Evolutionary conservation across 2,888 invertebrate genomes (phyloP), one percentile per base, ranked within the genome.

Genomic region (Polydrusus tereticollis): DNA sequence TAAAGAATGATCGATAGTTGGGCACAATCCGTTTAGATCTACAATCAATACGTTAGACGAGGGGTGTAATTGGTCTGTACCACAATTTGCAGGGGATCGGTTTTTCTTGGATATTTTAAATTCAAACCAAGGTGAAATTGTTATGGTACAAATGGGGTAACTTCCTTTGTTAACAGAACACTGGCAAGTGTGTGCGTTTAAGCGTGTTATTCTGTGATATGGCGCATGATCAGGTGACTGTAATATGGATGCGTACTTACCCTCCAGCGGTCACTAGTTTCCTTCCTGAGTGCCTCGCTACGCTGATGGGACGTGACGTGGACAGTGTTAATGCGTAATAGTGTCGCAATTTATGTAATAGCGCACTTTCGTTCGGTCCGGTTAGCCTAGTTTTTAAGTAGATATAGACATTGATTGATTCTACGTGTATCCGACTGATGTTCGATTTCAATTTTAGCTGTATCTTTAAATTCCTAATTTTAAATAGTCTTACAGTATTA

Each of bases 141-240:
- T n/a, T n/a, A n/a, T n/a, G n/a, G n/a, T n/a, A n/a, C n/a, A 26
- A 38, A 1, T n/a, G n/a, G 12, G 16, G 43, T 7, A 18, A 18
- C 16, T 26, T 16, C 23, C 36, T 21, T 55, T 50, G 60, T 60
- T 68, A 50, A 50, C 63, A 74, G 77, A 77, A 78, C 80, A 66
- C 20, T 18, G 68, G 78, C 80, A 82, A 80, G 82, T 80, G 82
- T 78, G 82, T 82, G 81, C 79, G 77, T 80, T 77, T 80, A 81
- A 81, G 83, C 83, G 82, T 84, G 83, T 84, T 84, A 83, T 84
- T 84, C 85, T 85, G 85, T 85, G 85, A 85, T 85, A 85, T 85
- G 84, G 85, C 84, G 85, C 85, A 85, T 81, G 85, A 85, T 85
- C 85, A 85, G 85, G 85, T 85, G 85, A 85, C 85, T 85, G 82